These are phyloP conservation scores for Microctenopoma lineatum DNA, from an alignment of 2,797 vertebrate species.

Conservation along the genomic window DNA sequence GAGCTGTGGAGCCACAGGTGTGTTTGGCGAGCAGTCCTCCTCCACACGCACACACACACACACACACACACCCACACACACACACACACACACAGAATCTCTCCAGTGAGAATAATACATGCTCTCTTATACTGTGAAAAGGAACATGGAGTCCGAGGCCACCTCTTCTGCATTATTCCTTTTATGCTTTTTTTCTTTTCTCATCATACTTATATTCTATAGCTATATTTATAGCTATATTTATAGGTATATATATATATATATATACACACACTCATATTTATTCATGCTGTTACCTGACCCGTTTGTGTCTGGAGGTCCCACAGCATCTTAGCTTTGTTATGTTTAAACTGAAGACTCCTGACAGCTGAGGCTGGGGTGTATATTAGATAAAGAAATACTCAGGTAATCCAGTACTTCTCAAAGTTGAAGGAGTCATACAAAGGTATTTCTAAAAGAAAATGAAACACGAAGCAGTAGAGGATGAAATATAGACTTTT, in stretches of 20 bases:
- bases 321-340: too few species aligned
- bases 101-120: conserved; percentile 39
- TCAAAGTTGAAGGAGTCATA: too few species aligned
- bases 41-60: conserved; percentile 11
- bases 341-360: too few species aligned
- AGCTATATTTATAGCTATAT: neutral
- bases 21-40: conserved; percentile 35
- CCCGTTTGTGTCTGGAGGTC: too few species aligned
- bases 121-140: conserved; percentile 30
- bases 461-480: neutral
- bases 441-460: too few species aligned
- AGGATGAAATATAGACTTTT: neutral
- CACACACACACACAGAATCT: neutral
- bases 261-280: too few species aligned
- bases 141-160: conserved; percentile 38
- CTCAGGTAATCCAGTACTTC: too few species aligned
- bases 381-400: neutral
- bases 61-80: conserved; percentile 21
- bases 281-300: too few species aligned
- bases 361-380: conserved; percentile 9
- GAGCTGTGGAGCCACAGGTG: conserved; percentile 63
- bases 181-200: conserved; percentile 24
- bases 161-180: conserved; percentile 30
- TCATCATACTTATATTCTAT: conserved; percentile 18
- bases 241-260: too few species aligned